Conservation (phyloP, 1,140 invertebrate species). For the Spodoptera litura region DNA sequence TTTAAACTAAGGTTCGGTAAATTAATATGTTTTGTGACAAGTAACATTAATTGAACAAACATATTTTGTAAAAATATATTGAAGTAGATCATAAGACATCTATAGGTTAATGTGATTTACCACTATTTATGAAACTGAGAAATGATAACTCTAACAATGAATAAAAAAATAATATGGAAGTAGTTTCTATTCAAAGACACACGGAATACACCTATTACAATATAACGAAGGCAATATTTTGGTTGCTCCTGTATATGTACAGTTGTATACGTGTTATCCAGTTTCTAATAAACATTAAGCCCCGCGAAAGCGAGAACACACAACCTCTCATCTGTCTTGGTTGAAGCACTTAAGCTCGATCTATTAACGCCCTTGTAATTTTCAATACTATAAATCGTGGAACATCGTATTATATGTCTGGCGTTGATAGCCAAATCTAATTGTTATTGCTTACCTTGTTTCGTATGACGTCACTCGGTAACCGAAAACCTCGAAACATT, state of each 20-base stretch:
- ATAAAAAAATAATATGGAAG: too few relatives aligned
- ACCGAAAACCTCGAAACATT: constrained; percentile 19
- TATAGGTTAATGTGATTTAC: too few relatives aligned
- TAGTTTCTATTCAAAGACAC: too few relatives aligned
- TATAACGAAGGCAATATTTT: not conserved
- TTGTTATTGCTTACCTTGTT: constrained; percentile 47
- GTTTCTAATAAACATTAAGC: constrained; percentile 5
- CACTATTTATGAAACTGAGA: too few relatives aligned
- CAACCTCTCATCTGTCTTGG: constrained; percentile 25
- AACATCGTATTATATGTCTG: constrained; percentile 37
- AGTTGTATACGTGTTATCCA: not conserved
- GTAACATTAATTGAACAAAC: too few relatives aligned
- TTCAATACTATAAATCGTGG: constrained; percentile 43
- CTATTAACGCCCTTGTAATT: constrained; percentile 45
- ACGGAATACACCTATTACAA: not conserved
- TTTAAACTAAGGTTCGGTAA: too few relatives aligned
- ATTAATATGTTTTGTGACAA: too few relatives aligned
- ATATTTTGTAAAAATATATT: too few relatives aligned
- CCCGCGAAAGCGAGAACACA: not conserved
- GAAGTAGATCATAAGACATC: too few relatives aligned
- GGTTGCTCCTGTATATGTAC: not conserved
- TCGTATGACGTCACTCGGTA: constrained; percentile 31
- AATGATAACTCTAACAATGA: too few relatives aligned
- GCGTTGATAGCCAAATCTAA: constrained; percentile 41
- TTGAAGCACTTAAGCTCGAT: constrained; percentile 32